Evolutionary conservation across 2,113 vertebrate species (phyloP).

Genomic region (Hypomesus transpacificus): DNA sequence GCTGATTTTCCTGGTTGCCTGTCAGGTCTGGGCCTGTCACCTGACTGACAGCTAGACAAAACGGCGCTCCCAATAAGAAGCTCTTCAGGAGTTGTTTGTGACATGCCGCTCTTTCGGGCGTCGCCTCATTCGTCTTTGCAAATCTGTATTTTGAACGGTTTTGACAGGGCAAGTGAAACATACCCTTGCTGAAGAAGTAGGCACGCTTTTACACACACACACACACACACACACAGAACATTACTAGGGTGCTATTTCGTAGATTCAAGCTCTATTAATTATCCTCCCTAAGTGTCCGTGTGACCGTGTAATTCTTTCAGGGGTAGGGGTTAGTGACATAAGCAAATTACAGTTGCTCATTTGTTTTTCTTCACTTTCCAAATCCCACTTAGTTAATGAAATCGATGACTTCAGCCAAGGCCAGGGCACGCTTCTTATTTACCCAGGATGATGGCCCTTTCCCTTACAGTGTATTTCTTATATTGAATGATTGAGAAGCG

Average conservation of each 20-base stretch:
- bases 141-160: constrained; percentile 30
- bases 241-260: constrained; percentile 6
- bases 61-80: not conserved
- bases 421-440: constrained; percentile 24
- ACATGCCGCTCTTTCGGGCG: constrained; percentile 34
- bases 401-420: constrained; percentile 9
- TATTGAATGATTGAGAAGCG: not conserved
- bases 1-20: constrained; percentile 29
- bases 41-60: not conserved
- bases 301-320: not conserved
- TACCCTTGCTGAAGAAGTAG: constrained; percentile 14
- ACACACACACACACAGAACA: not conserved
- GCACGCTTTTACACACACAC: not conserved
- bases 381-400: not conserved
- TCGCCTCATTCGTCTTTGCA: constrained; percentile 38
- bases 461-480: not conserved
- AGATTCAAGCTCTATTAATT: not conserved
- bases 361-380: not conserved
- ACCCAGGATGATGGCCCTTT: not conserved
- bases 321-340: not conserved
- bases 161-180: constrained; percentile 32
- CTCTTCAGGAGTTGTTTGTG: constrained; percentile 34
- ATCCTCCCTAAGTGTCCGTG: not conserved
- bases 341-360: not conserved
- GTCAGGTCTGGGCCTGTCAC: constrained; percentile 29